Evolutionary conservation across 1,140 invertebrate genomes (phyloP), one percentile per base, ranked within the genome.

Genomic region (Diplogasteroides magnus): DNA sequence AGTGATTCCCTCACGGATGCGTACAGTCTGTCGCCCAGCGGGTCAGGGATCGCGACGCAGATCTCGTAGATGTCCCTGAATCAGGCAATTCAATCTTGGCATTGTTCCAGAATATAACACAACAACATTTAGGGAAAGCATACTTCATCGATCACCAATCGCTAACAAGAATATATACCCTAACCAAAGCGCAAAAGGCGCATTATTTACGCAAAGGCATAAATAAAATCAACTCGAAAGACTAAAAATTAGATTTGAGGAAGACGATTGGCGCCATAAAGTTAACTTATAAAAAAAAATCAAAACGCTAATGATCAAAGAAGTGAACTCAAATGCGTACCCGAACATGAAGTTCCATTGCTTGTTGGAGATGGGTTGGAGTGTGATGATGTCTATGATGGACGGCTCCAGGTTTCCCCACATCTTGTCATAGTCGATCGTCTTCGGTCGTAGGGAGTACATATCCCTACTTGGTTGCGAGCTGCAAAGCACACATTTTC

Each of bases 1-100:
- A 58, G 65, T 37, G 32, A 32, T 2, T 32, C 27, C 57, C 67
- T 28, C 13, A 72, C 28, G 0, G 66, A 55, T n/a, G 77, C 29
- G 63, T 80, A 78, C 27, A 78, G 66, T 57, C 57, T 58, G n/a
- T 71, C 67, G 28, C 65, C 59, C 2, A 80, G 62, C 2, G 77
- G 63, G 28, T 80, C 77, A 15, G 77, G 77, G 32, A 79, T 74
- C 2, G 77, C 73, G 13, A 78, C 78, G 61, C 77, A 78, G 27
- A 78, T 65, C 58, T 74, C 71, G 48, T 78, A 78, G 27, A 78
- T 76, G 55, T 78, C 77, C 70, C 77, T 78, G 32, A 58, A 77
- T n/a, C n/a, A 76, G 32, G 11, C 37, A 56, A 31, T 25, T 66
- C 28, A 27, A 28, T 60, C 6, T 6, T 15, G 27, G 15, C 31